These are phyloP conservation scores for Seriola rivoliana DNA, from an alignment of 2,113 vertebrate species.

Conservation along the genomic window DNA sequence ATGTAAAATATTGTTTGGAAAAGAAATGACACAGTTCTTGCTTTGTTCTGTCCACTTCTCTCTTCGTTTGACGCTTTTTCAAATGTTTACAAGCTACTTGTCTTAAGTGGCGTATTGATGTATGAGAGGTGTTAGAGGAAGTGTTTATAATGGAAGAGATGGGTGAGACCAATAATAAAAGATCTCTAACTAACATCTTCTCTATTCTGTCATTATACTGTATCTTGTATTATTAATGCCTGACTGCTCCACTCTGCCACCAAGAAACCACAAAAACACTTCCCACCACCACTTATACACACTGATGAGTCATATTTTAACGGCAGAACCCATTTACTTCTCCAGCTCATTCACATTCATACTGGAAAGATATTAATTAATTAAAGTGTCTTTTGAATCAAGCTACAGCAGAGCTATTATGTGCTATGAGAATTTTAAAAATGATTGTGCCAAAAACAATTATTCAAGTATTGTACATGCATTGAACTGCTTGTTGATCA, in stretches of 20 bases:
- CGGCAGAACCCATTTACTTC: no score
- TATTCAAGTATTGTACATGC: not conserved
- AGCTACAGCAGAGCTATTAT: not conserved
- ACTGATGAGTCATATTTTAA: not conserved
- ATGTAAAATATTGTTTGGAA: conserved; percentile 55
- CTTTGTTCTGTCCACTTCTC: conserved; percentile 68
- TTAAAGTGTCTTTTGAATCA: conserved; percentile 1
- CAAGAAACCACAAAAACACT: not conserved
- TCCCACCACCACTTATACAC: no score
- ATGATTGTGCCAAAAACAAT: not conserved
- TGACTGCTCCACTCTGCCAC: not conserved
- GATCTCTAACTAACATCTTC: conserved; percentile 22
- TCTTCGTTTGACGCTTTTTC: conserved; percentile 70
- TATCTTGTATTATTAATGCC: not conserved
- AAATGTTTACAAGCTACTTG: conserved; percentile 84
- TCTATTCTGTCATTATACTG: not conserved
- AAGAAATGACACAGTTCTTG: conserved; percentile 33
- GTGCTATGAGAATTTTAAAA: not conserved
- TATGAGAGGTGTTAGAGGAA: conserved; percentile 48
- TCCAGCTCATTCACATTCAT: conserved; percentile 1
- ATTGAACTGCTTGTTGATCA: conserved; percentile 40
- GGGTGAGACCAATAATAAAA: conserved; percentile 73
- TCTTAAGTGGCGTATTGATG: conserved; percentile 75
- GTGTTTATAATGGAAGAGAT: conserved; percentile 58
- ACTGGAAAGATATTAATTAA: not conserved